Base-by-base conservation (phyloP, 1,140 invertebrate genomes). In the Limonius californicus region DNA sequence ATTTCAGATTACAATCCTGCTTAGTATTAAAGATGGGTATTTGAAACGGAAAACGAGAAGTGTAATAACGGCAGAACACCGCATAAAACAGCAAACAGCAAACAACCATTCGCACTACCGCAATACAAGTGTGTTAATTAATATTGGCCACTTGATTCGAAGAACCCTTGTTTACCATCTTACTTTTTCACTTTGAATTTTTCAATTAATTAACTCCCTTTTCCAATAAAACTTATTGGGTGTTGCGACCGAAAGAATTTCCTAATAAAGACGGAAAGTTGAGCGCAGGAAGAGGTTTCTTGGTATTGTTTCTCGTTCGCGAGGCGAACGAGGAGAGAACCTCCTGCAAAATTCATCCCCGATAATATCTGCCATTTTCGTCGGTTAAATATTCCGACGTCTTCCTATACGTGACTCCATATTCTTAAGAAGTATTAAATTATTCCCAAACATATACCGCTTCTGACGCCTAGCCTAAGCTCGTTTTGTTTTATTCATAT, bases 401-500 rank as follows among this genome's bases (percentile, higher is more conserved):
- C 59, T 70, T 64, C 57, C 65, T 61, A 68, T 68, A 70, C 69
- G 69, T 70, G 69, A 70, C 69, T 68, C 69, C 69, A 68, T 68
- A 68, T 70, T 62, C 63, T 68, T 67, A 65, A 65, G 53, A 62
- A 63, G 69, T 68, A 70, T 70, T 70, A 67, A 70, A 70, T 70
- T 68, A 70, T 70, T 70, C 69, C 60, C 57, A 57, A 61, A 59
- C 60, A 59, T 55, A 63, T 64, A 62, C 62, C 66, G 66, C 64
- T 63, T 60, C 67, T 50, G 64, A 62, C 63, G 67, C 63, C 65
- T 61, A 21, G 45, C 45, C 45, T 50, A 65, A 68, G 68, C 68
- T 70, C 64, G 69, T 67, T 67, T 66, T 70, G 69, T 70, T 70
- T 70, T 70, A 70, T 70, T 70, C 69, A 70, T 70, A 68, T 64